A percentile compares a stretch with the other conserved stretches of the same genome.
phyloP scores from a whole-genome alignment of 2,113 vertebrate genomes.

The Rhea pennata region DNA sequence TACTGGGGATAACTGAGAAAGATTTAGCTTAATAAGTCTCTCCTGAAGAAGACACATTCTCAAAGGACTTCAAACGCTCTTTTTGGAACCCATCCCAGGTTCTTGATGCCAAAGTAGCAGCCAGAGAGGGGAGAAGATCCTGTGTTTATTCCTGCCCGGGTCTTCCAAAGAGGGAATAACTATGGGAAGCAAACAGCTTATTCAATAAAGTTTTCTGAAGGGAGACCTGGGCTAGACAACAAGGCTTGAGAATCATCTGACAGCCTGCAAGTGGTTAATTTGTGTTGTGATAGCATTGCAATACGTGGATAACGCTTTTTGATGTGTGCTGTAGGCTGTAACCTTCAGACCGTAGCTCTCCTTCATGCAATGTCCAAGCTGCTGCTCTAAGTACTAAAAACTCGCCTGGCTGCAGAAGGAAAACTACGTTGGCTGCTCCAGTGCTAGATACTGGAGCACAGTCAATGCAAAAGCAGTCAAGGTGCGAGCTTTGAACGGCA shows the following conservation, averaged over 20 bases:
- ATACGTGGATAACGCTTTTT: neutral
- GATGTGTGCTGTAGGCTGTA: neutral
- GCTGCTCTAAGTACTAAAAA: neutral
- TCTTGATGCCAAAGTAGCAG: rapidly evolving
- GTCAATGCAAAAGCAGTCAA: neutral
- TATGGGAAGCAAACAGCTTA: neutral
- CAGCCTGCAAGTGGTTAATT: neutral
- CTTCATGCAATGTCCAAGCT: neutral
- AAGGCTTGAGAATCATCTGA: neutral
- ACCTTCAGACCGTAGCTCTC: neutral
- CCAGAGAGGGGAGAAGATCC: neutral
- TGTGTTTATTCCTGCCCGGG: neutral
- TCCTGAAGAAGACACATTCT: neutral
- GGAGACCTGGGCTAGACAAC: neutral
- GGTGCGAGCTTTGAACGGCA: neutral
- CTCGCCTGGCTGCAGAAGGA: neutral
- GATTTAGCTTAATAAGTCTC: neutral
- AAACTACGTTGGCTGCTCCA: neutral
- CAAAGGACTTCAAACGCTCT: rapidly evolving
- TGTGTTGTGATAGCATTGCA: neutral
- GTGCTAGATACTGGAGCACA: neutral
- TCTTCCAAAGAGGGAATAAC: neutral
- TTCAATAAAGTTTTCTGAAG: neutral
- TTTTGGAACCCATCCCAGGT: neutral
- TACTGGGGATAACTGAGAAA: neutral